These are phyloP conservation scores for Limnephilus auricula DNA, from an alignment of 2,888 invertebrate genomes.

Conservation along the genomic window DNA sequence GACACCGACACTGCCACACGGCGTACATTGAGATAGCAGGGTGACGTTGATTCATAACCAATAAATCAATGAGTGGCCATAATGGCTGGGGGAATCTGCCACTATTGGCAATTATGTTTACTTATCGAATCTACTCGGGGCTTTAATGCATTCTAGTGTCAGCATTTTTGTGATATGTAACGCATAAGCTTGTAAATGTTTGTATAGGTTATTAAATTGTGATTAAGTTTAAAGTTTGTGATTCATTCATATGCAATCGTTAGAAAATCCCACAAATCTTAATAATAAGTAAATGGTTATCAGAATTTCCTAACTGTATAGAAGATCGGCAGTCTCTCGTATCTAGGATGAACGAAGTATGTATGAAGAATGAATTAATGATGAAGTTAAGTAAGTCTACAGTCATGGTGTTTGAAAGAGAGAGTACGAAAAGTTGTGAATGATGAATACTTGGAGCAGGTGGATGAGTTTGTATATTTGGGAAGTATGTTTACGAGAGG, in stretches of 20 bases:
- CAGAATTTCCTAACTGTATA: no score
- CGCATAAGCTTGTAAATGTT: background rate
- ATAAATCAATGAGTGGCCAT: slow-evolving; percentile 76
- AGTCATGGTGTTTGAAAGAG: no score
- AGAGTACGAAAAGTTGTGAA: no score
- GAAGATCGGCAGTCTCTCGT: no score
- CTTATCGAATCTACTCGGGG: slow-evolving; percentile 43
- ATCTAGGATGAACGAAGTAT: no score
- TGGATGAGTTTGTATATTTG: no score
- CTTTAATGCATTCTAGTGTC: background rate
- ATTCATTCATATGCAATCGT: background rate
- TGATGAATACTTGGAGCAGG: no score
- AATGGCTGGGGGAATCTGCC: slow-evolving; percentile 53
- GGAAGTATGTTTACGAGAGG: no score
- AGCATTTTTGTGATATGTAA: background rate
- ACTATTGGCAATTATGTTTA: slow-evolving; percentile 54
- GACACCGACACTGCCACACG: slow-evolving; percentile 11
- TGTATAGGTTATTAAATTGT: background rate
- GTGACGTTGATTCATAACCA: slow-evolving; percentile 76
- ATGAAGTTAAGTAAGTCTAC: no score
- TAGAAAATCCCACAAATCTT: background rate
- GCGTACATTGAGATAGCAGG: slow-evolving; percentile 49
- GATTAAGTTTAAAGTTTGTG: background rate
- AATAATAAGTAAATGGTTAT: background rate
- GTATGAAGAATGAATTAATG: no score